Evolutionary conservation across 1,140 invertebrate genomes (phyloP).

Genomic region (Acyrthosiphon pisum): DNA sequence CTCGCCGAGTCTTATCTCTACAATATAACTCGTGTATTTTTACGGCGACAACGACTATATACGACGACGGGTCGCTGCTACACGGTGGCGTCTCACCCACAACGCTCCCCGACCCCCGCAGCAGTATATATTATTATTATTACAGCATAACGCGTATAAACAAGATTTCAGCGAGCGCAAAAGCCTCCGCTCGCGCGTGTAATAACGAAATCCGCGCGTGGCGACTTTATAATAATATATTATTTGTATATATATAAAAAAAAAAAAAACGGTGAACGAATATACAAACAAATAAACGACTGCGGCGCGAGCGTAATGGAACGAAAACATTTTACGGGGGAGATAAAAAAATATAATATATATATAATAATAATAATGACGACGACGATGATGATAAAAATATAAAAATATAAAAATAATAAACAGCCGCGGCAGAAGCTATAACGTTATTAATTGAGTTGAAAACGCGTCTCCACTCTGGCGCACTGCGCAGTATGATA

Average conservation of each 20-base stretch:
- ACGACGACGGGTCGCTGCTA: not conserved
- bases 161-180: not conserved
- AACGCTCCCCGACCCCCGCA: not conserved
- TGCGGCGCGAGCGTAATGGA: not conserved
- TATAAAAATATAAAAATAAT: not conserved
- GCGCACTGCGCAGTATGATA: not conserved
- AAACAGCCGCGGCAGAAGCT: not conserved
- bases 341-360: not conserved
- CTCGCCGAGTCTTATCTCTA: not conserved
- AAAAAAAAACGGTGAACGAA: not conserved
- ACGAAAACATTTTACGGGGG: not conserved
- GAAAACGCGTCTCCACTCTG: not conserved
- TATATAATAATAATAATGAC: not conserved
- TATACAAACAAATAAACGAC: not conserved
- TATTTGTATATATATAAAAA: not conserved
- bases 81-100: not conserved
- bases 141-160: not conserved
- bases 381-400: not conserved
- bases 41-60: not conserved
- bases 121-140: not conserved
- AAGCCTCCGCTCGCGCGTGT: not conserved
- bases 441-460: slow-evolving; percentile 1
- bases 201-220: not conserved
- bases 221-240: not conserved
- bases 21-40: not conserved